Evolutionary conservation across 2,113 vertebrate species (phyloP), one percentile per base, ranked within the genome.

Genomic region (Bujurquina vittata): DNA sequence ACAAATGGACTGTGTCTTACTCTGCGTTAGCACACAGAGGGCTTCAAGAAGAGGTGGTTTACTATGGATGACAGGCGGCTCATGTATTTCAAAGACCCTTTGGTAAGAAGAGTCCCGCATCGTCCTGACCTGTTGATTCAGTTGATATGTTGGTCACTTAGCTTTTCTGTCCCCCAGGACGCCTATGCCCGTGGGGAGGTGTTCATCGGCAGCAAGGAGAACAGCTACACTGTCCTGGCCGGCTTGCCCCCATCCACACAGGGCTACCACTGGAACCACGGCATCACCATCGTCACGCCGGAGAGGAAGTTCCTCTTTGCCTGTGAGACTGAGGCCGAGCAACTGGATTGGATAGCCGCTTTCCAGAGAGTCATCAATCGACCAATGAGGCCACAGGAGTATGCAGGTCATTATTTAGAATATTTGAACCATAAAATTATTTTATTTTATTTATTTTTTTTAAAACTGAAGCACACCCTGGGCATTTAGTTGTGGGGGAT

Each of bases 351-450:
- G 98, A 96, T 99, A 2, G 93, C 95, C 0, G 97, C 97, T 43
- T 97, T 99, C 15, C 96, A 97, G 94, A 97, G 96, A 57, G 97
- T 98, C n/a, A 97, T 99, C 35, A 97, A 97, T 89, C 92, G 97
- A 69, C 97, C 98, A 0, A 99, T 99, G 98, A 95, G 98, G 91
- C 98, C 98, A 2, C 98, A 99, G 95, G 98, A 99, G 90, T 99
- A 99, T 0, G 98, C 98, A 96, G 98, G 98, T 99, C 18, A 17
- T 63, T 58, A 5, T 26, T 61, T 0, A 11, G 57, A 78, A 37
- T 8, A 15, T 20, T 20, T 29, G 23, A 37, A 31, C n/a, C 17
- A 11, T 72, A 54, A 72, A 52, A n/a, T 52, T 17, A 18, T 72
- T 72, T 33, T 33, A 6, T 31, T 31, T 31, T 3, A 4, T 31